Evolutionary conservation across 2,797 vertebrate genomes (phyloP).

Genomic region (Semaprochilodus insignis): DNA sequence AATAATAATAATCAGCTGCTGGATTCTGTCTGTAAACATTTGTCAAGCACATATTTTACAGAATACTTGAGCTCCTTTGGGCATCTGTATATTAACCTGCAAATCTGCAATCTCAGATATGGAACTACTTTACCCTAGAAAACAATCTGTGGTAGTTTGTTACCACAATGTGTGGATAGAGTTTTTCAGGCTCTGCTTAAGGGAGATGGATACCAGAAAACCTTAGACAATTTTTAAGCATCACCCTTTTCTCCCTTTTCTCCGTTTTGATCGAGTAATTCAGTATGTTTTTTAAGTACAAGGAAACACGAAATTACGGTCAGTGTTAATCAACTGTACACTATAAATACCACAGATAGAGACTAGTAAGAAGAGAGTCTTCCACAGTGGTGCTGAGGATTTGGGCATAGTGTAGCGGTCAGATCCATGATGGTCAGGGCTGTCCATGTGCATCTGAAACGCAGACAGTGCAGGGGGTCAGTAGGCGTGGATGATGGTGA

Average conservation of each 20-base stretch:
- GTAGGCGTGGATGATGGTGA: neutral
- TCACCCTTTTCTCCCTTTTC: too few relatives aligned
- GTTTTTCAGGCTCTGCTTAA: too few relatives aligned
- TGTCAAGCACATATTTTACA: neutral
- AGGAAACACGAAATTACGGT: neutral
- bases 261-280: too few relatives aligned
- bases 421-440: neutral
- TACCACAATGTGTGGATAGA: too few relatives aligned
- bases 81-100: too few relatives aligned
- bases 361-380: neutral
- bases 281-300: too few relatives aligned
- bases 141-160: too few relatives aligned
- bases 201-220: too few relatives aligned
- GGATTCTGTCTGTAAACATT: neutral
- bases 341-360: neutral
- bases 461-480: neutral
- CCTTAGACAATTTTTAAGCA: too few relatives aligned
- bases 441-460: conserved; percentile 45
- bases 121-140: too few relatives aligned
- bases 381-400: conserved; percentile 1
- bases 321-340: neutral
- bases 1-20: neutral
- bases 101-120: neutral
- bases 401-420: neutral
- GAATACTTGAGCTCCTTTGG: too few relatives aligned